These are phyloP conservation scores for Oligia strigilis DNA, from an alignment of 2,888 invertebrate genomes.

Conservation along the genomic window DNA sequence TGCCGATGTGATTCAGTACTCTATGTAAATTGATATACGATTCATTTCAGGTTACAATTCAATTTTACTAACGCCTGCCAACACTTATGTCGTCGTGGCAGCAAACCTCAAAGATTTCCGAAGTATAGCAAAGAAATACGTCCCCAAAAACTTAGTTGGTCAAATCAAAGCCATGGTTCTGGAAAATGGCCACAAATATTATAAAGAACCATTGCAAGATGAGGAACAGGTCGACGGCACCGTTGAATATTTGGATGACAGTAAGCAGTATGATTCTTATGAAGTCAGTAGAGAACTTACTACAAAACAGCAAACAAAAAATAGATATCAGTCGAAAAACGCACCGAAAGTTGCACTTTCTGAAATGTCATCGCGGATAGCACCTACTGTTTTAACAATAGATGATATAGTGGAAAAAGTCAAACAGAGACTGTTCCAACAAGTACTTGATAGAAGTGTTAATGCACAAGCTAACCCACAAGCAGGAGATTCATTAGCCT, in stretches of 20 bases:
- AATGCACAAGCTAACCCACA: neutral
- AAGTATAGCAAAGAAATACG: slow-evolving; percentile 72
- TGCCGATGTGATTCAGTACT: neutral
- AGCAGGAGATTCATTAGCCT: neutral
- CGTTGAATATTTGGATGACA: neutral
- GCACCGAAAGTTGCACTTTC: neutral
- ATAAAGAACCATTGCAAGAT: neutral
- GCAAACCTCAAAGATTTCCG: slow-evolving; percentile 76
- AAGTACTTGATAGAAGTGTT: neutral
- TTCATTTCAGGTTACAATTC: slow-evolving; percentile 37
- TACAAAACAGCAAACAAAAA: neutral
- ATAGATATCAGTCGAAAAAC: neutral
- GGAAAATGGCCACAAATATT: neutral
- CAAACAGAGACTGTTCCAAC: slow-evolving; percentile 19
- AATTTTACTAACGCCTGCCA: neutral
- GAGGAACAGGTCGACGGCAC: neutral
- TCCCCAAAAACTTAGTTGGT: slow-evolving; percentile 69
- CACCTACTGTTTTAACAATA: neutral
- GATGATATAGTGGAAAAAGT: slow-evolving; percentile 26
- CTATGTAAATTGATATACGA: neutral
- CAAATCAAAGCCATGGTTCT: slow-evolving; percentile 69
- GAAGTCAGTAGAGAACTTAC: neutral
- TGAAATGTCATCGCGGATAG: no score
- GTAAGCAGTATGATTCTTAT: neutral
- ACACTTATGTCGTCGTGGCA: slow-evolving; percentile 69